Evolutionary conservation across 2,113 vertebrate genomes (phyloP).

Genomic region (Tonatia bakeri): DNA sequence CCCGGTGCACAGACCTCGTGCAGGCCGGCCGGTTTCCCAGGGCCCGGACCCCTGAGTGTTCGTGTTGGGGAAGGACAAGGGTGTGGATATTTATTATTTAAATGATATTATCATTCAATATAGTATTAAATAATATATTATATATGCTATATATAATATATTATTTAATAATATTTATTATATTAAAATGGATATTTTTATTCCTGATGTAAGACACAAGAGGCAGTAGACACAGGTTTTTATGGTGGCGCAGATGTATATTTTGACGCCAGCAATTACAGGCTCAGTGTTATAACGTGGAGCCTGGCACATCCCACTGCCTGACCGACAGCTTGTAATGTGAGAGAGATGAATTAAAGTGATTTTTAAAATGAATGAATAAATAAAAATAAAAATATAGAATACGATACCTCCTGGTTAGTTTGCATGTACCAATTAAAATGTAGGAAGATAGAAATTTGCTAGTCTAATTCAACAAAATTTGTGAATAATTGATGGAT

Average conservation of each 20-base stretch:
- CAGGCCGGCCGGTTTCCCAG: neutral
- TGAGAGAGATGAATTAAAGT: slow-evolving; percentile 80
- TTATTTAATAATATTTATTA: too few relatives aligned
- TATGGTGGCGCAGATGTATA: too few relatives aligned
- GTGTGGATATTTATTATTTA: slow-evolving; percentile 82
- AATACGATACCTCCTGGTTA: neutral
- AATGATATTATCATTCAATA: too few relatives aligned
- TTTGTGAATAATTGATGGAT: neutral
- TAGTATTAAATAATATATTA: too few relatives aligned
- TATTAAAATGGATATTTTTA: too few relatives aligned
- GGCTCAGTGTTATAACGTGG: slow-evolving; percentile 79
- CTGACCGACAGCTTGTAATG: slow-evolving; percentile 72
- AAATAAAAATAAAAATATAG: neutral
- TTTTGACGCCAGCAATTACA: too few relatives aligned
- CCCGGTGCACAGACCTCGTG: neutral
- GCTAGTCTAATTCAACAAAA: neutral
- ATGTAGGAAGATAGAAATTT: neutral
- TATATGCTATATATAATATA: too few relatives aligned
- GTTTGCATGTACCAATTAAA: neutral
- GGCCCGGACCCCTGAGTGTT: slow-evolving; percentile 73
- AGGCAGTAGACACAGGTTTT: too few relatives aligned
- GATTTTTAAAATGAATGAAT: slow-evolving; percentile 62
- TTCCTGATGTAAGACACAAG: too few relatives aligned
- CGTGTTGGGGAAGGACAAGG: slow-evolving; percentile 79
- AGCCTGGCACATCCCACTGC: slow-evolving; percentile 75